Evolutionary conservation across 2,113 vertebrate species (phyloP), one percentile per base, ranked within the genome.

Genomic region (Perognathus longimembris): DNA sequence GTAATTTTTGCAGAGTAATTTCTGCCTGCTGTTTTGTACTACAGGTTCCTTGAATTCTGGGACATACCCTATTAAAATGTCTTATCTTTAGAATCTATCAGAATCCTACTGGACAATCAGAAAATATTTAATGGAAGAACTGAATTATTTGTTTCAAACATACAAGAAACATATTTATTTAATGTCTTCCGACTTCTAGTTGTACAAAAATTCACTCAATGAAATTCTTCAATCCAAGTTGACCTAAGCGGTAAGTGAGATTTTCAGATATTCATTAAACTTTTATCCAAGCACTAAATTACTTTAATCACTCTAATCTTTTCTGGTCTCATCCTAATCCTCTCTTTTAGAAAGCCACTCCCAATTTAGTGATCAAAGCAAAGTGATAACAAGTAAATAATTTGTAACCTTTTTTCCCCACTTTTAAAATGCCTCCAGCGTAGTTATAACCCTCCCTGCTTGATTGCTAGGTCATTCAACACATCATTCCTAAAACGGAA

Each of bases 191-290:
- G 28, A 6, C 78, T 87, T 84, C 50, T 20, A 61, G 42, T 22
- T 90, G 15, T 67, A n/a, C 66, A 77, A 3, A 54, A 42, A 50
- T 28, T 40, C 15, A 85, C 32, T 92, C 57, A 90, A 20, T 78
- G 34, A 63, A 80, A 40, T 84, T 10, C 18, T 84, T 90, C 89
- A 87, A 69, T 64, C 24, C 34, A 80, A 64, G 75, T 80, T 91
- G 73, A 78, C 50, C 30, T 95, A 86, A 91, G n/a, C 57, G 18
- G 76, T 40, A 92, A 73, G 54, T 61, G 77, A 95, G 63, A 80
- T 75, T 90, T 92, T 93, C 45, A 89, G 92, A 85, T 88, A 94
- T 57, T 88, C 36, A 93, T 74, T 89, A 85, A 3, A 89, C 67
- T 88, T 85, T 90, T 30, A 95, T 88, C 34, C 50, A 90, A 81